Conservation (phyloP, 2,888 invertebrate genomes). For the Meteorus colon region DNA sequence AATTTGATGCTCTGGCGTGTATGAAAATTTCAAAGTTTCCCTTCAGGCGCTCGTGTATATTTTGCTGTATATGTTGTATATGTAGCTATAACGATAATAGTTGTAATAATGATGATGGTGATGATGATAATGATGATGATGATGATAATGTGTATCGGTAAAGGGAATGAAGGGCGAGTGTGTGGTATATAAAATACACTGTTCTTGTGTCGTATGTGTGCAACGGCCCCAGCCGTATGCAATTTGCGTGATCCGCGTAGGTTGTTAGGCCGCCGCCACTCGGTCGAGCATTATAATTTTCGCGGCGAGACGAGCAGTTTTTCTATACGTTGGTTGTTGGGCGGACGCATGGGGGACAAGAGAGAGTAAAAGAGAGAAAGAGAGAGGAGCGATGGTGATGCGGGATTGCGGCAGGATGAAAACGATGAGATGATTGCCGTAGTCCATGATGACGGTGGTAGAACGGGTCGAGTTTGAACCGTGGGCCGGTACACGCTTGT, state of each 20-base stretch:
- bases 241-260: constrained; percentile 48
- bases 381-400: constrained; percentile 37
- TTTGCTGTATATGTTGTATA: neutral
- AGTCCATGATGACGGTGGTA: constrained; percentile 53
- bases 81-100: constrained; percentile 8
- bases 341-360: constrained; percentile 29
- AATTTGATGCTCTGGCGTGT: constrained; percentile 15
- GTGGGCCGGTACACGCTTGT: constrained; percentile 45
- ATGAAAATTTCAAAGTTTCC: neutral
- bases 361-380: constrained; percentile 1
- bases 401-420: constrained; percentile 58
- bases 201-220: constrained; percentile 39
- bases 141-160: constrained; percentile 31
- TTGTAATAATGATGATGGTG: constrained; percentile 30
- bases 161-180: constrained; percentile 20
- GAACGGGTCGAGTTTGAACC: constrained; percentile 50
- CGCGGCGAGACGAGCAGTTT: constrained; percentile 49
- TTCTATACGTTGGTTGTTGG: constrained; percentile 37
- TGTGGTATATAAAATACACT: constrained; percentile 30
- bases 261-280: constrained; percentile 48
- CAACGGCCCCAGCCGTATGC: constrained; percentile 45
- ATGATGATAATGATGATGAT: constrained; percentile 43
- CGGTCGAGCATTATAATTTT: constrained; percentile 49
- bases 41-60: neutral
- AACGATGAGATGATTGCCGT: constrained; percentile 60